Base-by-base conservation (phyloP, 2,113 vertebrate genomes). In the Zosterops borbonicus region DNA sequence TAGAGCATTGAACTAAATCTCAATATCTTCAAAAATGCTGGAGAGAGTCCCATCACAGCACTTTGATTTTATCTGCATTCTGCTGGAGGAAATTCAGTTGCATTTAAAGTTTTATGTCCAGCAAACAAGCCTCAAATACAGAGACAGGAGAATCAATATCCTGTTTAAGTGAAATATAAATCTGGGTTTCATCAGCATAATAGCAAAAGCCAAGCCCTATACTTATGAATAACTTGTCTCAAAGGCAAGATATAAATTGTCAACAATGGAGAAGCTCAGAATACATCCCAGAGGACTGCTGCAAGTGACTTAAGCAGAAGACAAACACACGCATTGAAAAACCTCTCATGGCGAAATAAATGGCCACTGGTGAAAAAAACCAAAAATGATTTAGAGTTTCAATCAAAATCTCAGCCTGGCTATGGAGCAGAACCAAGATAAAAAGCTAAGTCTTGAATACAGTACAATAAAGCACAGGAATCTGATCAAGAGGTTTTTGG, bases 81-180 rank as follows among this genome's bases (percentile, higher is more conserved):
- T 75, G 55, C 37, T 77, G 58, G 78, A 97, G 94, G 78, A 95
- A 96, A 95, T 95, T 83, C 89, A 94, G 89, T 86, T 93, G 86
- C 86, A 87, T 92, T 97, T 92, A 70, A 95, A 94, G 89, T 93
- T 97, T 97, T 94, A 94, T 74, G 93, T 89, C 83, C 71, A 92
- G 88, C 78, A 95, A 97, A 96, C 85, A 96, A 89, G 83, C 31
- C 52, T 93, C 91, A 94, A 86, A 95, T 55, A 58, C 50, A 77
- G 95, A 97, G 93, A 87, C 69, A 95, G 95, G 52, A 96, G 62
- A 95, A 96, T 97, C 96, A 96, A 94, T 96, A 95, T 74, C 20
- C 37, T 88, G 84, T 94, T 96, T 95, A 94, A 95, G 92, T 89
- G 92, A 97, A 97, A 96, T 92, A 93, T 96, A 97, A 96, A 95